Evolutionary conservation across 2,888 invertebrate genomes (phyloP), one percentile per base, ranked within the genome.

Genomic region (Drepana falcataria): DNA sequence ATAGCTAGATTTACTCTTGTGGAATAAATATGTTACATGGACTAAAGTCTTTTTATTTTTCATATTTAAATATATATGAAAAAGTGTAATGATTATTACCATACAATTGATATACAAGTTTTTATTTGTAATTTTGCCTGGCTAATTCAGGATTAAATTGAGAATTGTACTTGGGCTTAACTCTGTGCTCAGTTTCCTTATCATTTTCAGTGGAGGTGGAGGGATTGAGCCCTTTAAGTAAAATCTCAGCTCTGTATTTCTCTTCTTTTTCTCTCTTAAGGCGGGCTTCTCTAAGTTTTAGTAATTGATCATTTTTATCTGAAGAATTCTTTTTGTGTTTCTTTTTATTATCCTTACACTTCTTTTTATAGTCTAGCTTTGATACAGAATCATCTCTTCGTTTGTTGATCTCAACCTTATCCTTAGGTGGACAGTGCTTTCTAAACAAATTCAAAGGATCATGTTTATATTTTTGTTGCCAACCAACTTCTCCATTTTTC

Each of bases 121-220:
- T 21, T 21, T 70, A 87, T 66, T 63, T 80, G 73, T 85, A 93
- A 88, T 97, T 97, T 86, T 97, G 97, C 71, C 95, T 94, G 9
- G 97, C 97, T 53, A 96, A 79, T 81, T 96, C 94, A 33, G 99
- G 99, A 91, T 98, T 99, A 82, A 98, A 99, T 81, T 99, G 98
- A 2, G 98, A 98, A 87, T 98, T 98, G 78, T 99, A 99, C 85
- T 96, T 96, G 72, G 96, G 95, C 64, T 93, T 92, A 35, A 94
- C 82, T 60, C 67, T 70, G 51, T 79, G 80, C 49, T 79, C 69
- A 48, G 73, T 63, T 53, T 63, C 54, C 49, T 65, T 57, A 56
- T 64, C 61, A 54, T 54, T 54, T 57, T 48, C 61, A 53, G 57
- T 47, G 35, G 70, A 62, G 54, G 61, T 55, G 44, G 71, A 58